Evolutionary conservation across 2,888 invertebrate genomes (phyloP), one percentile per base, ranked within the genome.

Genomic region (Habroteleia sp.): DNA sequence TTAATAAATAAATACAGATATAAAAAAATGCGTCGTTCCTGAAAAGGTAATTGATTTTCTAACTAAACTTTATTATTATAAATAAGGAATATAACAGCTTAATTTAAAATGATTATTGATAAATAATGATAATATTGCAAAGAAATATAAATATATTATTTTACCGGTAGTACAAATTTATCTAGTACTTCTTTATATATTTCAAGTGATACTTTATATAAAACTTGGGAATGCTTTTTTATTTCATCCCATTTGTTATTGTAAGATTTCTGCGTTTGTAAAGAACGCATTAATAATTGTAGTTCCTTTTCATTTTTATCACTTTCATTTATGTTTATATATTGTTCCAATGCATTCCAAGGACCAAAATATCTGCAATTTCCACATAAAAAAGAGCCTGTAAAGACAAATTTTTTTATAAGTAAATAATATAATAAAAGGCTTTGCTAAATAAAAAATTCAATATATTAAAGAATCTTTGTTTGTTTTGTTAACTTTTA

Each of bases 341-440:
- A 86, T 73, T 90, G 89, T 81, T 92, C 91, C 42, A 93, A 87
- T 78, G 89, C 89, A 81, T 87, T 90, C 92, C 94, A 93, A 14
- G 92, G 90, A 1, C 94, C 93, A 71, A 90, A 91, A n/a, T 91
- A 87, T 84, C 92, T 92, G 83, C 95, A 95, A 75, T 89, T 91
- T 14, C 93, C 91, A 82, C 95, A 95, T 44, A 92, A 83, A 83
- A 94, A 94, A 80, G 91, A 92, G 50, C 94, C 95, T 94, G 84
- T 4, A 90, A n/a, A n/a, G n/a, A n/a, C n/a, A n/a, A n/a, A n/a
- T n/a, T n/a, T n/a, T n/a, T n/a, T n/a, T n/a, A n/a, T n/a, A n/a
- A n/a, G n/a, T n/a, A n/a, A n/a, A n/a, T n/a, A n/a, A n/a, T n/a
- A n/a, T n/a, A n/a, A n/a, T n/a, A n/a, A n/a, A n/a, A n/a, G n/a